Evolutionary conservation across 2,797 vertebrate species (phyloP).

Genomic region (Pteropus rufus): DNA sequence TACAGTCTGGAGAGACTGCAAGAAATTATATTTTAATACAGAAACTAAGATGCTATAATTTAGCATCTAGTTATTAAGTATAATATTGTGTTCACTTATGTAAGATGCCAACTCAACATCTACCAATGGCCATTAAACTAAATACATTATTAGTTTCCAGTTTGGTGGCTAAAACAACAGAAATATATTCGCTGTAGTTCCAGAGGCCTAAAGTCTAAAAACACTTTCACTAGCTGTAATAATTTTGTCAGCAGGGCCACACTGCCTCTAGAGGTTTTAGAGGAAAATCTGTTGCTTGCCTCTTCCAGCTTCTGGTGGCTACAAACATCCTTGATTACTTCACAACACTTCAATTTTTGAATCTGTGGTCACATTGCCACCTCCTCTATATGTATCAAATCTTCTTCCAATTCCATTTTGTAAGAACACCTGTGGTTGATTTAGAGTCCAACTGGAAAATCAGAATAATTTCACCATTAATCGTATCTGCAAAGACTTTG

Average conservation of each 20-base stretch:
- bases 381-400: neutral
- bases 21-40: neutral
- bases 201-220: neutral
- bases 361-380: neutral
- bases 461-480: neutral
- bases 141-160: neutral
- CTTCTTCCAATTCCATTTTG: neutral
- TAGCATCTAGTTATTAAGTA: neutral
- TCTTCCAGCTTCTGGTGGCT: neutral
- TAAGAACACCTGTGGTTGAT: neutral
- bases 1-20: neutral
- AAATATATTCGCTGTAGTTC: neutral
- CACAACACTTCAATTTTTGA: neutral
- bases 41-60: neutral
- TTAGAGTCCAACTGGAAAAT: neutral
- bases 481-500: neutral
- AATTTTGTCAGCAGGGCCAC: neutral
- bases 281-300: neutral
- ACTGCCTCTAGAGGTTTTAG: neutral
- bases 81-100: neutral
- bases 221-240: neutral
- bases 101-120: neutral
- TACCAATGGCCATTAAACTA: neutral
- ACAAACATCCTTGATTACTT: neutral
- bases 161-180: neutral